Evolutionary conservation across 2,797 vertebrate genomes (phyloP).

Genomic region (Brotula barbata): DNA sequence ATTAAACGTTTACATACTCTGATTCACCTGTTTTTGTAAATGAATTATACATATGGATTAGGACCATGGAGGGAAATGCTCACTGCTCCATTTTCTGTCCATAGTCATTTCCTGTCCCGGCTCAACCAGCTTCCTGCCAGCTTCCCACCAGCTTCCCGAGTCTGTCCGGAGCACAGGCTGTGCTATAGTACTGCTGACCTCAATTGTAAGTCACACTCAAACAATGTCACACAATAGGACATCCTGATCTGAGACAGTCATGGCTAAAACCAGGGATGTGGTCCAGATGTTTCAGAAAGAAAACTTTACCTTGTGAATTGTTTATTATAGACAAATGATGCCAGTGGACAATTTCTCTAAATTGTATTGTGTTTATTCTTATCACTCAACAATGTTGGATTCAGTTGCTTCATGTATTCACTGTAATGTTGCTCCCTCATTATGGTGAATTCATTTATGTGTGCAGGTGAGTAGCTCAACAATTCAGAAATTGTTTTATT

Average conservation of each 20-base stretch:
- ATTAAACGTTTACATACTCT: too few relatives aligned
- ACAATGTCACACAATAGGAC: constrained; percentile 64
- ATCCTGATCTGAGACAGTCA: constrained; percentile 50
- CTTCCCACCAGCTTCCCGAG: constrained; percentile 52
- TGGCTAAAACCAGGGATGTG: constrained; percentile 19
- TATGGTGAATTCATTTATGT: too few relatives aligned
- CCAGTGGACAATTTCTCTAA: too few relatives aligned
- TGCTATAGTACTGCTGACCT: constrained; percentile 61
- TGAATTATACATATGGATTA: not conserved
- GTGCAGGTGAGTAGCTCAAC: too few relatives aligned
- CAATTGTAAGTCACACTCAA: constrained; percentile 65
- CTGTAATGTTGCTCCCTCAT: too few relatives aligned
- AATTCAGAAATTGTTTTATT: too few relatives aligned
- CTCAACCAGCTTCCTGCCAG: constrained; percentile 69
- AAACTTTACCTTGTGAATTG: too few relatives aligned
- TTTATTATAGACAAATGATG: too few relatives aligned
- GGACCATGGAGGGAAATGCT: not conserved
- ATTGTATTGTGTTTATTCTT: too few relatives aligned
- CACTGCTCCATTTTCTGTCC: constrained; percentile 54
- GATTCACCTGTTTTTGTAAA: too few relatives aligned
- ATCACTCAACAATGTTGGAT: too few relatives aligned
- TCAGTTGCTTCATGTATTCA: too few relatives aligned
- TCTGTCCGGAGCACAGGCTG: constrained; percentile 47
- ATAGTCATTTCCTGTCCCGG: constrained; percentile 68
- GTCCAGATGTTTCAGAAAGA: constrained; percentile 47